Conservation (phyloP, 2,797 vertebrate genomes). For the Chelon labrosus region DNA sequence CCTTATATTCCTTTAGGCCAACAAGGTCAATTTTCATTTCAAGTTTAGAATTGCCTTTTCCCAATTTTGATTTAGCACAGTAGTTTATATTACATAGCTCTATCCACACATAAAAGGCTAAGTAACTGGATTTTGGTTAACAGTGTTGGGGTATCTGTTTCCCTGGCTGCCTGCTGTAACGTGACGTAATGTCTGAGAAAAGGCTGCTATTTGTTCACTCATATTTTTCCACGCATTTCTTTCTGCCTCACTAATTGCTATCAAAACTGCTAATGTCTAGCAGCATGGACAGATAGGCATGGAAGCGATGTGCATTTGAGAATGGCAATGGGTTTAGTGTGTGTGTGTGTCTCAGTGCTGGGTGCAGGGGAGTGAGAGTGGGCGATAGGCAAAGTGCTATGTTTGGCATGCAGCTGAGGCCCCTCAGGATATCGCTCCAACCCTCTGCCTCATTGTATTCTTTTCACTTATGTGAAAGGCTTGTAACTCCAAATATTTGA, state of each 20-base stretch:
- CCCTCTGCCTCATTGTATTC: slow-evolving; percentile 33
- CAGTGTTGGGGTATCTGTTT: slow-evolving; percentile 11
- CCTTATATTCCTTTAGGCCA: slow-evolving; percentile 4
- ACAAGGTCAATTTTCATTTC: slow-evolving; percentile 20
- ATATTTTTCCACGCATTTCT: not conserved
- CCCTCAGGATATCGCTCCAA: slow-evolving; percentile 42
- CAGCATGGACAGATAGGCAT: slow-evolving; percentile 13
- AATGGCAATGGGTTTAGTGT: slow-evolving; percentile 17
- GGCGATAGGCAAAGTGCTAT: slow-evolving; percentile 61
- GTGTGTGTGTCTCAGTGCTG: slow-evolving; percentile 40
- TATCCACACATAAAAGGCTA: slow-evolving; percentile 4
- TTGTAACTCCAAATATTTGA: slow-evolving; percentile 24
- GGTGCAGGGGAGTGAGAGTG: slow-evolving; percentile 35
- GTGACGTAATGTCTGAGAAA: slow-evolving; percentile 15
- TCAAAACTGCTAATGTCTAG: slow-evolving; percentile 27
- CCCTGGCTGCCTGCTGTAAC: slow-evolving; percentile 15
- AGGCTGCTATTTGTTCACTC: slow-evolving; percentile 5
- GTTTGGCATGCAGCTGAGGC: slow-evolving; percentile 73
- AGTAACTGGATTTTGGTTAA: slow-evolving; percentile 41
- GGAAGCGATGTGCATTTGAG: slow-evolving; percentile 6
- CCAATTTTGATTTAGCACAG: slow-evolving; percentile 16
- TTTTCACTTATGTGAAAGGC: slow-evolving; percentile 41
- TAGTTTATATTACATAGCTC: not conserved
- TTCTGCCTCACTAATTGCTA: slow-evolving; percentile 11
- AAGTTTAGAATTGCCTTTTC: slow-evolving; percentile 26